A percentile compares a stretch with the other conserved stretches of the same genome.
Evolutionary conservation across 2,888 invertebrate species (phyloP).

Genomic region (Plebejus melissa): DNA sequence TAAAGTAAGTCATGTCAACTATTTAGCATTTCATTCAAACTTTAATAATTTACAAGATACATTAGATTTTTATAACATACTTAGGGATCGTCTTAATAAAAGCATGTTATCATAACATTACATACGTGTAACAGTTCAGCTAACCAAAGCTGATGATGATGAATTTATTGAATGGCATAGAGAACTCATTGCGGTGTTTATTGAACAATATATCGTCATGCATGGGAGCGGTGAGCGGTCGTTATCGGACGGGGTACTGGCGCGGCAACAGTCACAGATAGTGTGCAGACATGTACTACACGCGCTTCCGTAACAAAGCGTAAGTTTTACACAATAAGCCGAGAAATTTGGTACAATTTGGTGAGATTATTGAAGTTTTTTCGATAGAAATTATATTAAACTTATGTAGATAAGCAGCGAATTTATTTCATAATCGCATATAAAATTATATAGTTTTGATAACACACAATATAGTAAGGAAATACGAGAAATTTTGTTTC

Average conservation of each 20-base stretch:
- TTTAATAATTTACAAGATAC: too few species aligned
- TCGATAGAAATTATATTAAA: background rate
- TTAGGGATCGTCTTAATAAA: too few species aligned
- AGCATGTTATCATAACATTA: background rate
- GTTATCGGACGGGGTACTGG: conserved; percentile 64
- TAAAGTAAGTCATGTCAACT: too few species aligned
- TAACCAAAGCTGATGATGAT: background rate
- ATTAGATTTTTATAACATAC: too few species aligned
- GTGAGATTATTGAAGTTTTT: background rate
- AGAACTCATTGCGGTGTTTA: conserved; percentile 52
- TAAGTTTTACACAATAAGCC: conserved; percentile 45
- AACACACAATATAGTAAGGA: too few species aligned
- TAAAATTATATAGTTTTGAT: too few species aligned
- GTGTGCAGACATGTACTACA: conserved; percentile 60
- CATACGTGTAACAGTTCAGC: background rate
- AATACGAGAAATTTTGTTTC: too few species aligned
- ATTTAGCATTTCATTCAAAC: too few species aligned
- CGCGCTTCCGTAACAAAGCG: conserved; percentile 68
- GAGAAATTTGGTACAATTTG: background rate
- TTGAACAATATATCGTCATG: conserved; percentile 58
- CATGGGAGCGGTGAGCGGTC: conserved; percentile 71
- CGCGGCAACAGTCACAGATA: conserved; percentile 59
- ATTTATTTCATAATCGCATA: too few species aligned
- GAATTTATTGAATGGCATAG: conserved; percentile 30
- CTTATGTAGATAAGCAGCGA: too few species aligned